Evolutionary conservation across 2,797 vertebrate species (phyloP).

Genomic region (Oceanodroma leucorhoa): DNA sequence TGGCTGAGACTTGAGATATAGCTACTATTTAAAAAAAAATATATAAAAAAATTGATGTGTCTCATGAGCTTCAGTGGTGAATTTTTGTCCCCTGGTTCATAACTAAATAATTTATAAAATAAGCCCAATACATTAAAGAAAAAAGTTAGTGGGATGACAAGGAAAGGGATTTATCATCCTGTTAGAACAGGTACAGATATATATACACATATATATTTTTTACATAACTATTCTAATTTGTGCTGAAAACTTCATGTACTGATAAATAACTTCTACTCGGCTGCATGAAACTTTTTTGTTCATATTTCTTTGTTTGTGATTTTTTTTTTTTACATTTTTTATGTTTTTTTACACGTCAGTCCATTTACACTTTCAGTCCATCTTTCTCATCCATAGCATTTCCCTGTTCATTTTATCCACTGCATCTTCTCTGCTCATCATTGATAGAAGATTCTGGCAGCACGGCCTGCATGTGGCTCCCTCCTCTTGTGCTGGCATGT

Average conservation of each 20-base stretch:
- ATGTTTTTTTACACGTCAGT: constrained; percentile 27
- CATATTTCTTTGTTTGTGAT: constrained; percentile 54
- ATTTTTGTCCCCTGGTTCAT: not conserved
- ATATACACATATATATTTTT: not conserved
- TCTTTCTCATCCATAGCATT: constrained; percentile 56
- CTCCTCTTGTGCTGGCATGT: constrained; percentile 93
- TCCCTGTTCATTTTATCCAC: constrained; percentile 52
- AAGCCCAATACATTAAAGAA: not conserved
- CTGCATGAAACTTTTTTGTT: constrained; percentile 78
- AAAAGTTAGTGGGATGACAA: not conserved
- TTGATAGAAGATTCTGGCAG: constrained; percentile 78
- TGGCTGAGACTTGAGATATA: not conserved
- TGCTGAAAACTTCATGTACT: constrained; percentile 78
- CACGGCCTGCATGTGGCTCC: constrained; percentile 85
- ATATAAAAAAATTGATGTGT: not conserved
- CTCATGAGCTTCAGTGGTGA: not conserved
- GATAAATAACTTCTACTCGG: constrained; percentile 73
- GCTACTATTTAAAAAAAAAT: not conserved
- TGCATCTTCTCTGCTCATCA: constrained; percentile 70
- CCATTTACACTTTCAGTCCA: constrained; percentile 32
- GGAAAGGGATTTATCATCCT: constrained; percentile 8
- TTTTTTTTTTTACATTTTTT: not conserved
- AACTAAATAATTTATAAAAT: not conserved
- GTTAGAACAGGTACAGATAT: constrained; percentile 18
- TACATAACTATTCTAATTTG: constrained; percentile 79